phyloP scores from a whole-genome alignment of 2,888 invertebrate genomes.

The Callosobruchus maculatus region DNA sequence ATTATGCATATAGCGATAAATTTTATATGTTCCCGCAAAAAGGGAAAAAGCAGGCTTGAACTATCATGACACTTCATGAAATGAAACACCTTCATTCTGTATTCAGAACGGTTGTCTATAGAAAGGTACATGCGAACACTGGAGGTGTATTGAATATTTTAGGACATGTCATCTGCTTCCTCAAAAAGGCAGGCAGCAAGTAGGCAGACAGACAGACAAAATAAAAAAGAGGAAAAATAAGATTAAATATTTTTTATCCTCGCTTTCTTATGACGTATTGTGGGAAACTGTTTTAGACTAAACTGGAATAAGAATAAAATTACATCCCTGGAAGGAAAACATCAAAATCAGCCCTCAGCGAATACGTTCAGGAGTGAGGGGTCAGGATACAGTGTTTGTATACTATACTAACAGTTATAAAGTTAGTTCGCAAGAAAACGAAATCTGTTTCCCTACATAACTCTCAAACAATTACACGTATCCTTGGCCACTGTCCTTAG shows the following conservation, averaged over 20 bases:
- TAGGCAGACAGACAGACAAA: not conserved
- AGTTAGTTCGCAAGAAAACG: too few species aligned
- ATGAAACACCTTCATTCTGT: not conserved
- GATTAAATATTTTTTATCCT: not conserved
- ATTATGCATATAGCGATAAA: not conserved
- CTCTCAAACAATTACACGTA: too few species aligned
- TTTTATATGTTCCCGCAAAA: not conserved
- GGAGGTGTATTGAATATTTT: not conserved
- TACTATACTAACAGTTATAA: too few species aligned
- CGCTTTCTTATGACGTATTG: too few species aligned
- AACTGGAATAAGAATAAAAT: too few species aligned
- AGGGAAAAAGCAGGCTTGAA: not conserved
- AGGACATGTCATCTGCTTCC: not conserved
- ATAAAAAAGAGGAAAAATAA: not conserved
- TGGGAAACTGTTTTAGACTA: too few species aligned
- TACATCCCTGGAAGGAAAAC: too few species aligned
- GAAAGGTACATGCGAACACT: not conserved
- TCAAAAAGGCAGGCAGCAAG: not conserved
- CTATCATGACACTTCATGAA: not conserved
- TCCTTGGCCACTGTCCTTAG: too few species aligned
- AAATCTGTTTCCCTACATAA: too few species aligned
- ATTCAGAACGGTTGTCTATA: not conserved
- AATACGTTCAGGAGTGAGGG: too few species aligned
- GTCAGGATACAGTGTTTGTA: too few species aligned
- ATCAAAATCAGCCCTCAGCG: too few species aligned